These are phyloP conservation scores for Coracias cyanogaster DNA, from an alignment of 2,797 vertebrate genomes.

Conservation along the genomic window DNA sequence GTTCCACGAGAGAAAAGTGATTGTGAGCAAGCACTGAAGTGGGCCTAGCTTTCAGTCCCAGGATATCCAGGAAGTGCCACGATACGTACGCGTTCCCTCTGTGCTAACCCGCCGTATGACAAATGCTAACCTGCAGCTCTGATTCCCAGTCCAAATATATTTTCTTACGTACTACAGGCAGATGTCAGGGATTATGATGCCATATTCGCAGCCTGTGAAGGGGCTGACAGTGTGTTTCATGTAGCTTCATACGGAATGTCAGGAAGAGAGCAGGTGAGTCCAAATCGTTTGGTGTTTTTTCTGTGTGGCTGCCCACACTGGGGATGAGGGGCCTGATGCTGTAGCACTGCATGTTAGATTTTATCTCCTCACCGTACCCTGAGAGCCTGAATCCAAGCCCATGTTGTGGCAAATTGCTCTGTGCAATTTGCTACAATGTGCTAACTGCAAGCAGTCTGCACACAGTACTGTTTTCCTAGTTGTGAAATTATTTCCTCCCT, in stretches of 20 bases:
- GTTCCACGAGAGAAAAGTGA: background rate
- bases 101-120: background rate
- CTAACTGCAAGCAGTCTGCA: background rate
- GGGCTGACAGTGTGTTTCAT: conserved; percentile 91
- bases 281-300: background rate
- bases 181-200: conserved; percentile 89
- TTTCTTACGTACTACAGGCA: conserved; percentile 77
- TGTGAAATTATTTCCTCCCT: background rate
- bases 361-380: background rate
- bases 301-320: conserved; percentile 76
- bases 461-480: background rate
- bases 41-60: background rate
- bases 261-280: conserved; percentile 89
- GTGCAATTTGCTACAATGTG: background rate
- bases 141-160: background rate
- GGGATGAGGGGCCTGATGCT: conserved; percentile 20
- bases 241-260: conserved; percentile 94
- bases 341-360: background rate
- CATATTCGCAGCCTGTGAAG: conserved; percentile 85
- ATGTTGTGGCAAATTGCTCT: background rate
- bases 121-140: background rate
- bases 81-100: background rate
- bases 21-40: background rate
- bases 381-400: background rate
- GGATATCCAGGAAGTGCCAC: background rate